Evolutionary conservation across 2,113 vertebrate genomes (phyloP).

Genomic region (Gorsachius goisagi): DNA sequence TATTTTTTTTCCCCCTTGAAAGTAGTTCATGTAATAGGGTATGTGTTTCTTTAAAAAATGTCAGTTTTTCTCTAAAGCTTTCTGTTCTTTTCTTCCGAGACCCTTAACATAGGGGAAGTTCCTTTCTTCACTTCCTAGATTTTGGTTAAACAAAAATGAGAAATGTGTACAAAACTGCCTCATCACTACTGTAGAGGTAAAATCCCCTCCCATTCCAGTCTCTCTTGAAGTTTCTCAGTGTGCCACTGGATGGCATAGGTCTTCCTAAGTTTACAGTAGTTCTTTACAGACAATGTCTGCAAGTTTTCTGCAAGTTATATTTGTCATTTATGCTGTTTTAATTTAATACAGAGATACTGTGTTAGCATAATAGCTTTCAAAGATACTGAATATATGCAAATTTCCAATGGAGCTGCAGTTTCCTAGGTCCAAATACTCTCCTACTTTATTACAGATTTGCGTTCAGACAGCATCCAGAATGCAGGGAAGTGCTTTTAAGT

Average conservation of each 20-base stretch:
- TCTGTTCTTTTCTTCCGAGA: not conserved
- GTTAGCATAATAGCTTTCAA: not conserved
- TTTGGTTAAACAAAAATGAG: not conserved
- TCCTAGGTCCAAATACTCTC: not conserved
- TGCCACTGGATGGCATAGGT: constrained; percentile 44
- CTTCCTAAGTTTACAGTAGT: not conserved
- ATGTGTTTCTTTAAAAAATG: not conserved
- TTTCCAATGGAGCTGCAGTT: not conserved
- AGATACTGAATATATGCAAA: not conserved
- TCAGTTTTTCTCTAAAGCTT: not conserved
- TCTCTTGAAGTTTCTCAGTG: not conserved
- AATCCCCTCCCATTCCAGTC: not conserved
- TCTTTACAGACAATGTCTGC: not conserved
- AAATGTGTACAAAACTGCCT: not conserved
- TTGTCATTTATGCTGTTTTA: not conserved
- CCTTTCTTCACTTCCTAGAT: not conserved
- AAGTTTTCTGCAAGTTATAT: not conserved
- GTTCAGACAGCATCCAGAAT: not conserved
- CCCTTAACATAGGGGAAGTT: not conserved
- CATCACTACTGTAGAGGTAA: not conserved
- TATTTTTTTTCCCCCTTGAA: not conserved
- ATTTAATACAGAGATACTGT: not conserved
- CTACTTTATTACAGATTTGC: not conserved
- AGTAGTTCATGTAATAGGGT: not conserved
- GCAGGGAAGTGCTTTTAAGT: not conserved